Percentiles rank a stretch among this genome's conserved stretches.
phyloP scores from a whole-genome alignment of 2,113 vertebrate genomes.

The Paramormyrops kingsleyae region DNA sequence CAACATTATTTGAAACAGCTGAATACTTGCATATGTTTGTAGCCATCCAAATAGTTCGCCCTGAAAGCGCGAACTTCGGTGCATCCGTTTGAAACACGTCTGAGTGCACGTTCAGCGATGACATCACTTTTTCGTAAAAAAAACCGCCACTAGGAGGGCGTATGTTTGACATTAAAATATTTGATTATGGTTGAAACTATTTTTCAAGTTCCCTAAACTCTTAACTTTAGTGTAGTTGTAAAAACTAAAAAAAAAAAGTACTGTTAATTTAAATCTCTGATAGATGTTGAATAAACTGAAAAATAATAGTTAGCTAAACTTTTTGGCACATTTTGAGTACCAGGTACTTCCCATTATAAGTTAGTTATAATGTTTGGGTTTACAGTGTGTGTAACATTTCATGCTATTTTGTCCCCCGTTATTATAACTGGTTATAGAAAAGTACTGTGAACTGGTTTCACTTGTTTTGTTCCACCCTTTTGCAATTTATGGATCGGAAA shows the following conservation, averaged over 20 bases:
- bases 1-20: not conserved
- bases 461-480: not conserved
- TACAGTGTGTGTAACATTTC: not conserved
- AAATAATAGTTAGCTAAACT: too few relatives aligned
- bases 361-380: too few relatives aligned
- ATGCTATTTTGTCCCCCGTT: not conserved
- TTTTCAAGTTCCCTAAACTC: too few relatives aligned
- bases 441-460: not conserved
- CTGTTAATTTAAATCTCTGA: too few relatives aligned
- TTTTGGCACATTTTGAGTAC: too few relatives aligned
- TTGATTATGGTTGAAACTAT: not conserved
- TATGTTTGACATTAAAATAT: not conserved
- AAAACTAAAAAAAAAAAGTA: too few relatives aligned
- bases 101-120: not conserved
- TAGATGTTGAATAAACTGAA: too few relatives aligned
- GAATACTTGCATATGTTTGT: not conserved
- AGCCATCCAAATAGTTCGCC: not conserved
- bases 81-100: not conserved
- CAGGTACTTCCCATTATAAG: too few relatives aligned
- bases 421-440: not conserved
- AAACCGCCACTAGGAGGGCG: not conserved
- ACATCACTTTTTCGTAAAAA: not conserved
- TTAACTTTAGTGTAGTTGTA: too few relatives aligned
- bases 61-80: not conserved
- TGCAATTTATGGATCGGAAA: not conserved